These are phyloP conservation scores for Brachymystax lenok DNA, from an alignment of 2,797 vertebrate species.

Conservation along the genomic window DNA sequence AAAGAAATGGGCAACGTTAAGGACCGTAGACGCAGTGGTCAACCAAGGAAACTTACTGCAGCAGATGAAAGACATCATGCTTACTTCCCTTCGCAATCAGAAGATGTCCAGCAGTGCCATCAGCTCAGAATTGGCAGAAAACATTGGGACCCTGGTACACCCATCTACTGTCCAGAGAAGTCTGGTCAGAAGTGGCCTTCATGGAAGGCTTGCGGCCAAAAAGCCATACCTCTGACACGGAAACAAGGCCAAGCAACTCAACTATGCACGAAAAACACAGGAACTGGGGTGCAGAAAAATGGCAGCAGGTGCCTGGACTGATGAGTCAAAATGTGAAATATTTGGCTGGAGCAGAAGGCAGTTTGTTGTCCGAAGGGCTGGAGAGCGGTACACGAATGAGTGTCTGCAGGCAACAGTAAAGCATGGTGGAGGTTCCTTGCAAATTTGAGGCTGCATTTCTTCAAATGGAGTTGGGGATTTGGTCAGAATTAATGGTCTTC, in stretches of 20 bases:
- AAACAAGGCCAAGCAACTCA: conserved; percentile 38
- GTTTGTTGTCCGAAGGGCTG: too few species aligned
- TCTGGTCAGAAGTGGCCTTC: conserved; percentile 45
- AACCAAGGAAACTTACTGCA: conserved; percentile 46
- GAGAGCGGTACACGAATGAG: too few species aligned
- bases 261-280: background rate
- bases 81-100: conserved; percentile 19
- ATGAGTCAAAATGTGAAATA: too few species aligned
- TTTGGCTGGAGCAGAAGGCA: too few species aligned
- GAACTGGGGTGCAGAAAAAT: too few species aligned
- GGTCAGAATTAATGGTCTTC: too few species aligned
- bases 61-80: conserved; percentile 33
- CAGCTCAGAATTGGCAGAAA: conserved; percentile 36
- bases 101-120: conserved; percentile 39
- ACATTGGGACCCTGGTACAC: conserved; percentile 22
- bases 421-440: too few species aligned
- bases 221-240: conserved; percentile 24
- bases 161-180: conserved; percentile 49
- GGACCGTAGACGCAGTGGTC: conserved; percentile 44
- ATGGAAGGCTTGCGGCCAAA: conserved; percentile 12
- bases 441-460: too few species aligned
- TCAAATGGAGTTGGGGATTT: too few species aligned
- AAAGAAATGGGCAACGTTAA: conserved; percentile 38
- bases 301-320: too few species aligned
- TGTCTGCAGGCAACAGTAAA: too few species aligned